Evolutionary conservation across 2,113 vertebrate genomes (phyloP), one percentile per base, ranked within the genome.

Genomic region (Sialia sialis): DNA sequence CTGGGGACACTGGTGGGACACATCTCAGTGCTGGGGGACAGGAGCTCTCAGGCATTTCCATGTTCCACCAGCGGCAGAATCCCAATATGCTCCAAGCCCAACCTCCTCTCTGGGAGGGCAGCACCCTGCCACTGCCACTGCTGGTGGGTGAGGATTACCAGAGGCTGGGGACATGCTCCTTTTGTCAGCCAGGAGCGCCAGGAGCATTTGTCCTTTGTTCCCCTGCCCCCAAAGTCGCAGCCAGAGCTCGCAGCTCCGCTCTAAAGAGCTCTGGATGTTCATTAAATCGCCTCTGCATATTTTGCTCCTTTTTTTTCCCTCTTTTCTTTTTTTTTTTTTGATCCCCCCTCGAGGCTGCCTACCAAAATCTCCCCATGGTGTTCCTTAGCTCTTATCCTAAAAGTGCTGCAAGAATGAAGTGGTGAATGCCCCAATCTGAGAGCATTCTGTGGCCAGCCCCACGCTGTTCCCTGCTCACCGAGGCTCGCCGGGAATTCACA

Each of bases 401-500:
- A 95, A 96, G 89, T 94, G 74, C 60, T 54, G 38, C 26, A 36
- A 66, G 43, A 83, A 36, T 58, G 29, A 27, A 62, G 83, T 9
- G 18, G 89, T 93, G 80, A 89, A 93, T 89, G 41, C 82, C 95
- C 55, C 96, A 97, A 97, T 97, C 93, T 94, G 92, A 75, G 69
- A 32, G 94, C 92, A 60, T 94, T 95, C 73, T 77, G 80, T 86
- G 91, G 48, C 96, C 96, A 20, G 38, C 93, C 70, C 77, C 96
- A 62, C 4, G 77, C 97, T 92, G 96, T 93, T 97, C 60, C 16
- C 96, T 18, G n/a, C 94, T 96, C 95, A 34, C 93, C 54, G 36
- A 90, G 97, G 93, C 97, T 97, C 97, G 74, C 68, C 70, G 97
- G 97, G 98, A 97, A 97, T 96, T 95, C 90, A 75, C 96, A 97